Conservation (phyloP, 2,888 invertebrate genomes). For the Glyphotaelius pellucidus region DNA sequence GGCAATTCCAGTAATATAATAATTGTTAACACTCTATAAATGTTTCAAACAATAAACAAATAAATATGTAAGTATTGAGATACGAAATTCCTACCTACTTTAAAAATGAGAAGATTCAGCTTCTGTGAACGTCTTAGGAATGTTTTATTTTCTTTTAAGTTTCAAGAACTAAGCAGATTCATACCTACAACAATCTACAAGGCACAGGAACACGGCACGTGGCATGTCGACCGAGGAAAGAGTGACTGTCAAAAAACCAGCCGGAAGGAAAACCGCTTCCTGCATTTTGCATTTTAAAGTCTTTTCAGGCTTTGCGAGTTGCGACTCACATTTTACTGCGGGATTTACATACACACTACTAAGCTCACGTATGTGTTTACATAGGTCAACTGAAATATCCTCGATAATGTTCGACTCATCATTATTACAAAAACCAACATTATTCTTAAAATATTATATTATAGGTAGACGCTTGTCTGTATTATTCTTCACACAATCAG, state of each 20-base stretch:
- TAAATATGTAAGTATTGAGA: no score
- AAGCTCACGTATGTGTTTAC: background rate
- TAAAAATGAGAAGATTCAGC: no score
- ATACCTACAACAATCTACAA: background rate
- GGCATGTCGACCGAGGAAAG: conserved; percentile 16
- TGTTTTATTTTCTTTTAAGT: background rate
- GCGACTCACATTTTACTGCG: background rate
- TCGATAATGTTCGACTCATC: no score
- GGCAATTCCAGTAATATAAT: no score
- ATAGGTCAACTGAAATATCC: background rate
- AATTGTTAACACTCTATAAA: no score
- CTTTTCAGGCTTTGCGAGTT: background rate
- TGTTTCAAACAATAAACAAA: no score
- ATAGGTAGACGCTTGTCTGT: no score
- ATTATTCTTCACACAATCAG: no score
- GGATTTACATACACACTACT: background rate
- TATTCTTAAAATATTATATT: no score
- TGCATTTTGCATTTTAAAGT: background rate
- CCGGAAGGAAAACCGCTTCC: conserved; percentile 24
- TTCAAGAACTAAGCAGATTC: background rate
- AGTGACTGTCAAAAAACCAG: conserved; percentile 11
- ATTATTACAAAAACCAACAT: no score
- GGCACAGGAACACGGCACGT: background rate
- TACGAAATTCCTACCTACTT: no score
- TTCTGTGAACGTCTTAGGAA: background rate